Conservation (phyloP, 2,888 invertebrate species). For the Tiliacea aurago region DNA sequence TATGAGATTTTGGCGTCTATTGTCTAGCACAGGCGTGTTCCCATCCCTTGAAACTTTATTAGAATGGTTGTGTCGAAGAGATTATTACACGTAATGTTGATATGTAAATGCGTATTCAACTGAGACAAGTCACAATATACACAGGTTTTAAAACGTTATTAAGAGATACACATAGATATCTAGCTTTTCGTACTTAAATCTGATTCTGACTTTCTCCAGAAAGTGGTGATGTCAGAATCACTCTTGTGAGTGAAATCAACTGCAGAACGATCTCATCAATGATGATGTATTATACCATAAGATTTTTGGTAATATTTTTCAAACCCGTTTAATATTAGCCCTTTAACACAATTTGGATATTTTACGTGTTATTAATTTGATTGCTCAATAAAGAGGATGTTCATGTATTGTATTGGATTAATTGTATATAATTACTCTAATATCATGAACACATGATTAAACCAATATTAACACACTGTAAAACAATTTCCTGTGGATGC, state of each 20-base stretch:
- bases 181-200: neutral
- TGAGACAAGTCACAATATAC: slow-evolving; percentile 4
- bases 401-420: neutral
- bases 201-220: too few species aligned
- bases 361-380: neutral
- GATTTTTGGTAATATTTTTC: neutral
- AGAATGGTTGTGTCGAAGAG: slow-evolving; percentile 51
- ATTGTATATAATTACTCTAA: neutral
- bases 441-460: neutral
- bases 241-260: too few species aligned
- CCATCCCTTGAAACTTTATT: slow-evolving; percentile 63
- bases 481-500: slow-evolving; percentile 18
- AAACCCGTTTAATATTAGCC: too few species aligned
- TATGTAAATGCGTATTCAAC: slow-evolving; percentile 39
- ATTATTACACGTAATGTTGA: slow-evolving; percentile 33
- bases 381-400: slow-evolving; percentile 15
- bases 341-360: neutral
- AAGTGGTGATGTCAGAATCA: too few species aligned
- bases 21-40: slow-evolving; percentile 54
- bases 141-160: slow-evolving; percentile 7
- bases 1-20: slow-evolving; percentile 58
- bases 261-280: too few species aligned
- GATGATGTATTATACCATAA: too few species aligned
- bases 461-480: neutral
- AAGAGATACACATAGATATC: neutral